Percentiles rank a stretch among this genome's conserved stretches.
phyloP scores from a whole-genome alignment of 2,797 vertebrate genomes.

The Monodelphis domestica region DNA sequence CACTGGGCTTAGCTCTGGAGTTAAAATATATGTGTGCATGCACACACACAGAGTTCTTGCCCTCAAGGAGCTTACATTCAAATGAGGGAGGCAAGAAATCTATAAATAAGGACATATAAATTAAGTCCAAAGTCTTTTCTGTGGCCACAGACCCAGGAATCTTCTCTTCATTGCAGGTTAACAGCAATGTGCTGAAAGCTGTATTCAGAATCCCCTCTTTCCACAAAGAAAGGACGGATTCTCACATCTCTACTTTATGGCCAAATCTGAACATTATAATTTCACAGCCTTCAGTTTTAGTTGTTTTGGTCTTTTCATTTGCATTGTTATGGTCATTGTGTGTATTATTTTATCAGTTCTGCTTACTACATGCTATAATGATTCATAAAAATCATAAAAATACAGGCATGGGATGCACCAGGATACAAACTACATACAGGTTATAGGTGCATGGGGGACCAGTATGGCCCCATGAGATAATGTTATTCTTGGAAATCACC shows the following conservation, averaged over 20 bases:
- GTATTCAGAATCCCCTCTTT: background rate
- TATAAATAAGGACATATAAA: background rate
- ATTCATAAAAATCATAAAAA: background rate
- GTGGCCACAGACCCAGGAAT: constrained; percentile 36
- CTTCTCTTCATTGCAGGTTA: background rate
- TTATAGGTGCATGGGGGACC: background rate
- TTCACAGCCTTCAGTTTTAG: background rate
- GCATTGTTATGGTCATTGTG: background rate
- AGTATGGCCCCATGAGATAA: background rate
- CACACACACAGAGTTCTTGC: background rate
- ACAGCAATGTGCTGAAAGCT: background rate
- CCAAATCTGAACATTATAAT: background rate
- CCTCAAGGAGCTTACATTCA: background rate
- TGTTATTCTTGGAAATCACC: background rate
- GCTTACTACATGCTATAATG: background rate
- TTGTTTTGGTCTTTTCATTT: background rate
- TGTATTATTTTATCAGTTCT: background rate
- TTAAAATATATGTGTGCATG: background rate
- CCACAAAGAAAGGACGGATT: background rate
- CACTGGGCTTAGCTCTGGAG: background rate
- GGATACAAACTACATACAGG: background rate
- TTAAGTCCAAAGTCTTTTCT: constrained; percentile 18
- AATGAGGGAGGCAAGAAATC: background rate
- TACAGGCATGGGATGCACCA: background rate
- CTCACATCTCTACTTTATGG: background rate